Percentiles rank a stretch among this genome's conserved stretches.
Conservation (phyloP, 2,113 vertebrate genomes). For the Psittacus erithacus region DNA sequence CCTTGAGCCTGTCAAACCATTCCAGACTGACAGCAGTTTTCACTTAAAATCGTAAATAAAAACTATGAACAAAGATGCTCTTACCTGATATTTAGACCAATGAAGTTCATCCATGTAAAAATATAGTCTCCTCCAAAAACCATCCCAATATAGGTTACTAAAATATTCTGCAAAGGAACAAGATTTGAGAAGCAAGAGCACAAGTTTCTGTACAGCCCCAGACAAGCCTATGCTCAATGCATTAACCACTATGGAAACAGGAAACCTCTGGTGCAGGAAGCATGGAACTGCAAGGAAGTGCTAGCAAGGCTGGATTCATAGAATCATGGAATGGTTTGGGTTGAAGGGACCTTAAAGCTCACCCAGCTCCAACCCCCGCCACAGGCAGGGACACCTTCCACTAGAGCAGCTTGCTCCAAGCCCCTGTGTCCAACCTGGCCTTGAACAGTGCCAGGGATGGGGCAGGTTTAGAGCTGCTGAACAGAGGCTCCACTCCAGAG, state of each 20-base stretch:
- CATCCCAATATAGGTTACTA: slow-evolving; percentile 97
- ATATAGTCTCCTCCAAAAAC: slow-evolving; percentile 98
- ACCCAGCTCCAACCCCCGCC: not conserved
- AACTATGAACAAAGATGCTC: not conserved
- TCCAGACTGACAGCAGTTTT: not conserved
- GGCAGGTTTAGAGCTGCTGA: not conserved
- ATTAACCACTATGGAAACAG: rapidly evolving
- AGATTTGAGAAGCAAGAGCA: not conserved
- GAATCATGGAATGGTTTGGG: not conserved
- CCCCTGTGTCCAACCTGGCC: not conserved
- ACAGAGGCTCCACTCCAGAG: not conserved
- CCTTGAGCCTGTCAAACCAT: rapidly evolving
- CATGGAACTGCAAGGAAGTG: not conserved
- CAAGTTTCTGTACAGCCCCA: rapidly evolving
- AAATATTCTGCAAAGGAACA: slow-evolving; percentile 86
- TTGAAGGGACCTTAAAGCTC: not conserved
- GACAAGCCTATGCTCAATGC: rapidly evolving
- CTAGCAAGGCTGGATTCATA: rapidly evolving
- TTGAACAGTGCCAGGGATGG: not conserved
- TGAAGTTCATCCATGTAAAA: slow-evolving; percentile 97
- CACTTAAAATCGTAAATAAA: not conserved
- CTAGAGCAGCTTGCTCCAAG: not conserved
- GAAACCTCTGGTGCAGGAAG: not conserved
- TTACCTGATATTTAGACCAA: slow-evolving; percentile 97
- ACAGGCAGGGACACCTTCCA: not conserved